These are phyloP conservation scores for Trochalopteron elliotii DNA, from an alignment of 2,113 vertebrate species.

Conservation along the genomic window DNA sequence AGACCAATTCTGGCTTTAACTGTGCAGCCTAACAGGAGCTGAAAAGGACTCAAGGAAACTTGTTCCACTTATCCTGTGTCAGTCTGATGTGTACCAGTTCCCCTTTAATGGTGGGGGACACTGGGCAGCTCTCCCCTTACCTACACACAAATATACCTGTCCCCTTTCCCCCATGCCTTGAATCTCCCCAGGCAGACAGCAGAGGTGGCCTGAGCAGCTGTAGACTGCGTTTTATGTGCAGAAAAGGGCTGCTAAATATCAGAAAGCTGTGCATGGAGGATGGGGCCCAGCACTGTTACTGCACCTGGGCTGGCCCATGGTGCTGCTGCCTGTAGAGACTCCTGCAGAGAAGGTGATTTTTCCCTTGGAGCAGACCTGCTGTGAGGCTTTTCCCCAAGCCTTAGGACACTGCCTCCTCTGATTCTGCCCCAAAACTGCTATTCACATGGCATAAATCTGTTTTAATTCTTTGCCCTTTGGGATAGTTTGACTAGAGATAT, in stretches of 20 bases:
- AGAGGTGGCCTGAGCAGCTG: neutral
- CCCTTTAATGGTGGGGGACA: neutral
- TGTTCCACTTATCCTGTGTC: neutral
- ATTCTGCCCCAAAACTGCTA: neutral
- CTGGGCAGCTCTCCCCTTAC: neutral
- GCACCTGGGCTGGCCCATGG: rapidly evolving
- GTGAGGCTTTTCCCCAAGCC: neutral
- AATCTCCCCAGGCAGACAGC: neutral
- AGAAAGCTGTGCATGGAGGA: neutral
- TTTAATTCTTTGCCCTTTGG: conserved; percentile 51
- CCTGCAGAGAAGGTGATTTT: neutral
- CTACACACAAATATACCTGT: neutral
- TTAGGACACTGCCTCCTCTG: neutral
- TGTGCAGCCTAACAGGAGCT: neutral
- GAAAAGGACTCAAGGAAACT: neutral
- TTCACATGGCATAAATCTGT: conserved; percentile 8
- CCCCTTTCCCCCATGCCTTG: neutral
- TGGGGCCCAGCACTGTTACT: neutral
- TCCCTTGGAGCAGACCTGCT: neutral
- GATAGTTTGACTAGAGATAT: conserved; percentile 31
- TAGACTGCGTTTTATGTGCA: neutral
- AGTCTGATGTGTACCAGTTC: neutral
- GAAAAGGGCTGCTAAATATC: neutral
- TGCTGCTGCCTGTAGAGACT: neutral
- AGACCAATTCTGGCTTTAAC: neutral